Evolutionary conservation across 1,140 invertebrate genomes (phyloP), one percentile per base, ranked within the genome.

Genomic region (Sinella curviseta): DNA sequence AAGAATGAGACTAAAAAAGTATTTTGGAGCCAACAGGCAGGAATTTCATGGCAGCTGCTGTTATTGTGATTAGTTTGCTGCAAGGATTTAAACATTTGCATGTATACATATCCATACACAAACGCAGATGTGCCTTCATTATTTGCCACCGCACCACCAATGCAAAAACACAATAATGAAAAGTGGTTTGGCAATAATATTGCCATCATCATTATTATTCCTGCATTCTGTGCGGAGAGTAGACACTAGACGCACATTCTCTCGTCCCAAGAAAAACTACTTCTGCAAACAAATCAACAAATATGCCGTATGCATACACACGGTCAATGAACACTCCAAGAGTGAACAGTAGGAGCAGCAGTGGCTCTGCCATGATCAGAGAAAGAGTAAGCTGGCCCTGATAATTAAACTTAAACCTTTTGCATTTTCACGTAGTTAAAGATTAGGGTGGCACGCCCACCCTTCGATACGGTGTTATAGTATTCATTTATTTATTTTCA

Each of bases 281-380:
- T 14, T 4, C 12, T n/a, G 4, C 24, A 60, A 60, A n/a, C 12
- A 60, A 70, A 33, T 31, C 65, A 30, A 70, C 2, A 70, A 70
- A 3, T 33, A 70, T 70, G 65, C 65, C 65, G 3, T 70, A 70
- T 70, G 65, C 65, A 31, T 70, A 70, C 31, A 33, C 65, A 33
- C 26, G 65, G 31, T 70, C 65, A 70, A 8, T 70, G 65, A 70
- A 70, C 65, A 70, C 65, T 70, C 65, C 26, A n/a, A 70, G 65
- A 33, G 26, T 8, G n/a, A 33, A 14, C 31, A 33, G 65, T 12
- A 33, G 65, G 8, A 16, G 31, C 31, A 33, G 65, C 31, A 33
- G 65, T 3, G 31, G 31, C 26, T 70, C 65, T 14, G 31, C 30
- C 2, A 70, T 70, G 26, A 33, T 70, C 8, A 70, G 65, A 33